Base-by-base conservation (phyloP, 2,888 invertebrate genomes). In the Chydorus sphaericus region DNA sequence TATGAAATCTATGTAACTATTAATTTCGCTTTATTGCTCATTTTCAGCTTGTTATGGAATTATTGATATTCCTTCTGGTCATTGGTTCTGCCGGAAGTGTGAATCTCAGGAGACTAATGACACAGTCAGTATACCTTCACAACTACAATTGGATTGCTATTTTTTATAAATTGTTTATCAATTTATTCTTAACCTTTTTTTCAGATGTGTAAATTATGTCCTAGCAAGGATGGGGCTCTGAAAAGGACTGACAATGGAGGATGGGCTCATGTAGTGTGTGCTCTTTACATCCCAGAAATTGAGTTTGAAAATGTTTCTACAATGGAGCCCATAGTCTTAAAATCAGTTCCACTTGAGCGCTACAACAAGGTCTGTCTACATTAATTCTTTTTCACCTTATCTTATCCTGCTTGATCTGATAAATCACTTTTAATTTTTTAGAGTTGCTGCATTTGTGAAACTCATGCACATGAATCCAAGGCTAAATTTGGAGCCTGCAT, bases 181-280 rank as follows among this genome's bases (percentile, higher is more conserved):
- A 20, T 18, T 30, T 14, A 16, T 48, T 31, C 7, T 48, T n/a
- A 26, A 20, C 51, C 16, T 36, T 28, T 57, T 55, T 30, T 7
- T 39, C 74, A 89, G 82, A 81, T 84, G 65, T 97, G 97, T 73
- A 93, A 94, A 71, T 75, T 97, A 62, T 96, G 94, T 70, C 96
- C 96, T 6, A 89, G 90, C 61, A 83, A 86, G 66, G 90, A 94
- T 71, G 97, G 97, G 56, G 96, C 96, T 31, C 78, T 97, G 58
- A 97, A 97, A 70, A 79, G 86, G 62, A 89, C 96, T 1, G 93
- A 96, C 69, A 87, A 84, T 62, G 28, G 16, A 20, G 83, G 82
- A 62, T 97, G 96, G 96, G 94, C 94, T 36, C 96, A 97, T 71
- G 94, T 94, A 36, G 93, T 97, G 2, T 97, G 97, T 72, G 96